Evolutionary conservation across 2,888 invertebrate species (phyloP), one percentile per base, ranked within the genome.

Genomic region (Reticulitermes lucifugus): DNA sequence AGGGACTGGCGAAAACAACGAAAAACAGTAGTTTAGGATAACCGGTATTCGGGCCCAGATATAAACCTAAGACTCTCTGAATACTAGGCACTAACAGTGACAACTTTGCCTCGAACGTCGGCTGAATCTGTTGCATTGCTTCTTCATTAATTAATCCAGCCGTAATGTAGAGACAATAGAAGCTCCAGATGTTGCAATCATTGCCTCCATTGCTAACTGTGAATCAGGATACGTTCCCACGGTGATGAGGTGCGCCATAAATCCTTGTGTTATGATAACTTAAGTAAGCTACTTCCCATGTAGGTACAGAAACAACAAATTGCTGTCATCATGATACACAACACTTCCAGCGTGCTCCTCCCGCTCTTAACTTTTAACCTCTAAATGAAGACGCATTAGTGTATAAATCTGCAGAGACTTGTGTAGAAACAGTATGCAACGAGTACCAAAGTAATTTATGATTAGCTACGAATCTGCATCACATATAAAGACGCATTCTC

Each of bases 301-400:
- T 73, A 73, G 9, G n/a, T 3, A 35, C 35, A 35, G 35, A 35
- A 35, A 12, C 7, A n/a, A 65, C 65, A 65, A 65, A 4, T 65
- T 25, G 65, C 25, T 65, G 65, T n/a, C 12, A 14, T 25, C 51
- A 79, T 79, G 79, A 79, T 79, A 51, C n/a, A 79, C 79, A 79
- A 46, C 43, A 10, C 43, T 77, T 55, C 18, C 18, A 55, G 55
- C 18, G 2, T 55, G 25, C 25, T n/a, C 4, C 25, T n/a, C 6
- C 65, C 6, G 65, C 65, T 25, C 12, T 65, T 65, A 65, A 65
- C 65, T 65, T 25, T n/a, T 25, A 79, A 79, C 79, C 55, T 79
- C 60, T 35, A 82, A 86, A 86, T 86, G 86, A 86, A 86, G 86
- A 86, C 86, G 79, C 86, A 86, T 86, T 84, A 51, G 51, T 75